phyloP scores from a whole-genome alignment of 2,113 vertebrate species.

The human region GRCh38 chr16:85831501-85832000 shows the following conservation, averaged over 20 bases:
- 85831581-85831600: neutral
- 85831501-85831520: neutral
- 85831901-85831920: neutral
- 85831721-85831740: neutral
- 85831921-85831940: neutral
- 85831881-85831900: neutral
- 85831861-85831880: neutral
- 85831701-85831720: no score
- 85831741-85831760: neutral
- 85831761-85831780: neutral
- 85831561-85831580: neutral
- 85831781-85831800: neutral
- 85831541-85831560: neutral
- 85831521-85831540: neutral
- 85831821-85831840: neutral
- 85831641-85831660: neutral
- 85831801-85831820: neutral
- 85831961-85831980: neutral
- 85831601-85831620: neutral
- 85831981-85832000: neutral
- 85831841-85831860: no score
- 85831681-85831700: accelerated
- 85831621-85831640: accelerated
- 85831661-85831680: neutral
- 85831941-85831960: neutral